phyloP scores from a whole-genome alignment of 2,888 invertebrate genomes.

The Aphidius colemani region DNA sequence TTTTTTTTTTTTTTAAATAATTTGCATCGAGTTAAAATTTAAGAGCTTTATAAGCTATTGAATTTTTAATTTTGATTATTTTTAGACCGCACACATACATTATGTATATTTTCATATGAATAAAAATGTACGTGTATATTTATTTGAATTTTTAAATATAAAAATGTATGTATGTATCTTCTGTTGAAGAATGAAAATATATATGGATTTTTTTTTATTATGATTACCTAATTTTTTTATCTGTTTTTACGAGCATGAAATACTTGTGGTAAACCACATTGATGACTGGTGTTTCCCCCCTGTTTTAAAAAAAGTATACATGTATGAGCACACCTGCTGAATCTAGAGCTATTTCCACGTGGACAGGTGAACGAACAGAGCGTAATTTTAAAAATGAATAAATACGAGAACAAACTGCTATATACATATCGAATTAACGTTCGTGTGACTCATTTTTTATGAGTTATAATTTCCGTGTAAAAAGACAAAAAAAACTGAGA shows the following conservation, averaged over 20 bases:
- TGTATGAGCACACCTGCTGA: conserved; percentile 21
- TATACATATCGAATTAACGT: too few relatives aligned
- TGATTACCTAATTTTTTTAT: background rate
- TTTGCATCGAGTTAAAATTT: too few relatives aligned
- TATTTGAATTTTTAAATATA: background rate
- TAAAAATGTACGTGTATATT: background rate
- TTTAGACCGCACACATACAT: background rate
- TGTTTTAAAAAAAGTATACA: conserved; percentile 10
- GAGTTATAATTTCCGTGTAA: background rate
- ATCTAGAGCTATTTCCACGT: conserved; percentile 19
- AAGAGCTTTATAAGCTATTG: too few relatives aligned
- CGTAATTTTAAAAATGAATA: background rate
- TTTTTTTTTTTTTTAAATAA: too few relatives aligned
- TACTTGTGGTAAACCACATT: conserved; percentile 21
- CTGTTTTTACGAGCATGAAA: background rate
- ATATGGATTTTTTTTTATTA: background rate
- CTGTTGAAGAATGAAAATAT: background rate
- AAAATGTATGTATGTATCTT: background rate
- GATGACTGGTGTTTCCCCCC: background rate
- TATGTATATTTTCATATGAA: background rate
- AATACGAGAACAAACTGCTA: too few relatives aligned
- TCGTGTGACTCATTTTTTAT: conserved; percentile 12
- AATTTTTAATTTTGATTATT: too few relatives aligned
- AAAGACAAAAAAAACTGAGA: too few relatives aligned
- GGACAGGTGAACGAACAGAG: conserved; percentile 24